Base-by-base conservation (phyloP, 64 coral and sea anemone genomes). In the Stichodactyla mertensii region DNA sequence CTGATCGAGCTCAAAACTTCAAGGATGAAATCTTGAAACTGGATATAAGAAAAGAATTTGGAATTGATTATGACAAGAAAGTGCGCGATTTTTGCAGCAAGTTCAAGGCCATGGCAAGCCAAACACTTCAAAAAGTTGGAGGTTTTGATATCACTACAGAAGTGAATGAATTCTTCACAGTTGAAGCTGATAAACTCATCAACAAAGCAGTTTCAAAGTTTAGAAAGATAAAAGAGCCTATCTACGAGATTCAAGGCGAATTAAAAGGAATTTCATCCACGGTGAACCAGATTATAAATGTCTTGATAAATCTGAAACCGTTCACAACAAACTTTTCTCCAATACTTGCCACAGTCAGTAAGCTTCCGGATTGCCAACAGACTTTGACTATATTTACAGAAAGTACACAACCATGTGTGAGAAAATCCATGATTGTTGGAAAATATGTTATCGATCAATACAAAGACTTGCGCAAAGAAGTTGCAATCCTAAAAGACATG, bases 251-350 rank as follows among this genome's bases (percentile, higher is more conserved):
- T 16, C 79, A 85, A 92, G 78, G 56, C 14, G 92, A 94, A 19
- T 86, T 98, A n/a, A 60, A n/a, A 77, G 74, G 89, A 55, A 89
- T 92, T 23, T 85, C 89, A 16, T 23, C 79, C 15, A 87, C 87
- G 71, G 85, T 83, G 57, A 66, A 62, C 79, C 89, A 93, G 7
- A 84, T 98, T 19, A 92, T 89, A 16, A 24, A 74, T 22, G 80
- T 98, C 28, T 77, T 94, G 14, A 78, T 79, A 15, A 78, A 98
- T 52, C 71, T 98, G 5, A 94, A 92, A 61, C 95, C 95, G 57
- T 92, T 98, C 60, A 89, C 89, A 18, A 87, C 77, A 52, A 94
- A 94, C 66, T 92, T 98, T 26, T 94, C 95, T 0, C 92, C 95
- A 0, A 90, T 98, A 66, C 55, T 98, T 9, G 67, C 93, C 70